A percentile compares a stretch with the other conserved stretches of the same genome.
phyloP scores from a whole-genome alignment of 2,113 vertebrate genomes.

The Phalacrocorax brasilianus region DNA sequence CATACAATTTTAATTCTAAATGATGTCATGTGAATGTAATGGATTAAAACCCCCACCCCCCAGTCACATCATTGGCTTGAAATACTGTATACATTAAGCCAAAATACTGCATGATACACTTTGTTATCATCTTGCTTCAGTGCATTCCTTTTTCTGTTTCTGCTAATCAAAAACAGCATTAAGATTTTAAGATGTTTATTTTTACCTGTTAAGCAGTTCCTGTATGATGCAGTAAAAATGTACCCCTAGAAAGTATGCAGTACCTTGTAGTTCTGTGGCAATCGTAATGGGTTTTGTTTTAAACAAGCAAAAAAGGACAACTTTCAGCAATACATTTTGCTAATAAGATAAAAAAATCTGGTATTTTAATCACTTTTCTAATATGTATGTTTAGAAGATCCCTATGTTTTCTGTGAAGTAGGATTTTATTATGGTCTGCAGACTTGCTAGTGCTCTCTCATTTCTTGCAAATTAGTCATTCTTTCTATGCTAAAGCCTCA shows the following conservation, averaged over 20 bases:
- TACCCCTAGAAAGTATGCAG: neutral
- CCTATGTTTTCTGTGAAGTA: neutral
- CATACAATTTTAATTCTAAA: conserved; percentile 46
- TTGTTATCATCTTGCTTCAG: conserved; percentile 43
- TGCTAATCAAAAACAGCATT: conserved; percentile 43
- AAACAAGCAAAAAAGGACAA: neutral
- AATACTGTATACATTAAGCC: conserved; percentile 3
- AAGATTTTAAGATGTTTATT: conserved; percentile 22
- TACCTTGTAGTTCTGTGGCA: conserved; percentile 4
- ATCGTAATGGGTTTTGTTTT: neutral
- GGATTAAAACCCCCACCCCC: neutral
- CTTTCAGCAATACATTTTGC: conserved; percentile 28
- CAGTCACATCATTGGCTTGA: neutral
- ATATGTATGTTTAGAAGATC: neutral
- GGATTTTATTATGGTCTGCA: neutral
- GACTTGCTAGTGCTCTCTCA: neutral
- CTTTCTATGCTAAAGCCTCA: neutral
- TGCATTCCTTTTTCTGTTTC: conserved; percentile 63
- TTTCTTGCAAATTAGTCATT: neutral
- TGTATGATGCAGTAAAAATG: neutral
- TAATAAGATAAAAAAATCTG: neutral
- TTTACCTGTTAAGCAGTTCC: conserved; percentile 50
- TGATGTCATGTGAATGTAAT: conserved; percentile 33
- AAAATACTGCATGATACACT: conserved; percentile 50
- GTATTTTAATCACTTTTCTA: conserved; percentile 4